Percentiles rank a stretch among this genome's conserved stretches.
phyloP scores from a whole-genome alignment of 2,888 invertebrate species.

The Neoaliturus tenellus region DNA sequence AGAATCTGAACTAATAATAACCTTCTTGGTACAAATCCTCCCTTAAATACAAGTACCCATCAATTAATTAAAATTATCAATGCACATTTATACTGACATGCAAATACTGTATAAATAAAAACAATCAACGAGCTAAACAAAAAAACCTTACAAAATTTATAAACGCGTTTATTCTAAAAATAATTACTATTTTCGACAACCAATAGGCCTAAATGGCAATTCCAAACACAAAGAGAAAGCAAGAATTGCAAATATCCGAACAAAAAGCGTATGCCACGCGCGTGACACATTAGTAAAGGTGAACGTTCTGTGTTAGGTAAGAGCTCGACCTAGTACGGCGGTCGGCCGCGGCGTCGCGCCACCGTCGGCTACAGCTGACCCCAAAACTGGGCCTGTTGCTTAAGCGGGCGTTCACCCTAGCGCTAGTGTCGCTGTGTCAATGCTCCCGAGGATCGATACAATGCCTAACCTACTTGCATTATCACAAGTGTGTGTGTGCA shows the following conservation, averaged over 20 bases:
- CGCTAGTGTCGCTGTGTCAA: constrained; percentile 30
- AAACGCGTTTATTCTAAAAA: too few species aligned
- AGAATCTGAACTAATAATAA: too few species aligned
- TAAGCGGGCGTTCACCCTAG: constrained; percentile 47
- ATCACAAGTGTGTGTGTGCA: too few species aligned
- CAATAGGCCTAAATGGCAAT: too few species aligned
- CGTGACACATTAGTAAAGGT: constrained; percentile 29
- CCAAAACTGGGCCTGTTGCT: constrained; percentile 43
- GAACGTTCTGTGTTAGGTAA: constrained; percentile 48
- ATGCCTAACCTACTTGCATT: constrained; percentile 44
- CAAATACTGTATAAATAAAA: too few species aligned
- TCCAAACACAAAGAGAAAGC: neutral
- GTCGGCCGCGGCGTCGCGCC: neutral
- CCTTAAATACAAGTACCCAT: too few species aligned
- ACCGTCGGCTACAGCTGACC: constrained; percentile 34
- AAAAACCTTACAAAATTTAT: too few species aligned
- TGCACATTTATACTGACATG: too few species aligned
- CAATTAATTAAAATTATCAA: too few species aligned
- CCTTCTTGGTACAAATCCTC: too few species aligned
- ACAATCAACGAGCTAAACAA: too few species aligned
- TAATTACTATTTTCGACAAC: too few species aligned
- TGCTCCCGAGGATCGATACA: constrained; percentile 30
- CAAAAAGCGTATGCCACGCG: neutral
- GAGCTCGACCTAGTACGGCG: neutral
- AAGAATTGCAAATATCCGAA: constrained; percentile 14